Base-by-base conservation (phyloP, 2,888 invertebrate species). In the Agonopterix arenella region DNA sequence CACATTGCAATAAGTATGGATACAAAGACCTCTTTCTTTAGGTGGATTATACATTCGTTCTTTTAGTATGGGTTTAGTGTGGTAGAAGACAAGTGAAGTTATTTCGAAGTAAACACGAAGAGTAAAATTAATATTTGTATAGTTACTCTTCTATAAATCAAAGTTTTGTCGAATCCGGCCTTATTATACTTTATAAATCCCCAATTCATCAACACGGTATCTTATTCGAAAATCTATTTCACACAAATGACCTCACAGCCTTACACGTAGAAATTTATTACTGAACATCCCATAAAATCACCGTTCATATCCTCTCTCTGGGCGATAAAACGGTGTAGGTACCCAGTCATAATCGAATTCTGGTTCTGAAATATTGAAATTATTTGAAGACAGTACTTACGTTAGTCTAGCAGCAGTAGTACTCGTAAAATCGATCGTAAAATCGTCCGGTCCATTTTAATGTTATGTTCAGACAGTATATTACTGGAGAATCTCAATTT, bases 341-440 rank as follows among this genome's bases (percentile, higher is more conserved):
- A 54, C 56, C 58, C 10, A 40, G n/a, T 60, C 58, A 61, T 71
- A 68, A 70, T 69, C 62, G 61, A 65, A 65, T 61, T 40, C 57
- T 60, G 48, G 52, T 52, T 60, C 62, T 64, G 59, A 67, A 64
- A 66, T 64, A 70, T 70, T 67, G 60, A 66, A 71, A 51, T 51
- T 42, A 47, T 50, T 47, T 8, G 45, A 11, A 40, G 11, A 50
- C 9, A 40, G 40, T 40, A 40, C n/a, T n/a, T 40, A 28, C 7
- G 38, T n/a, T 9, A 40, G 9, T 40, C 53, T 50, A 47, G 16
- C 40, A 37, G 44, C 41, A 46, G n/a, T 36, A 8, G 36, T 44
- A 36, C 46, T 59, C 59, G 52, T 60, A 62, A 64, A 64, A 57
- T 58, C 42, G n/a, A 48, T 59, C 62, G 53, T 66, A 64, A 61